Base-by-base conservation (phyloP, 2,113 vertebrate genomes). In the Ptychochromis oligacanthus region DNA sequence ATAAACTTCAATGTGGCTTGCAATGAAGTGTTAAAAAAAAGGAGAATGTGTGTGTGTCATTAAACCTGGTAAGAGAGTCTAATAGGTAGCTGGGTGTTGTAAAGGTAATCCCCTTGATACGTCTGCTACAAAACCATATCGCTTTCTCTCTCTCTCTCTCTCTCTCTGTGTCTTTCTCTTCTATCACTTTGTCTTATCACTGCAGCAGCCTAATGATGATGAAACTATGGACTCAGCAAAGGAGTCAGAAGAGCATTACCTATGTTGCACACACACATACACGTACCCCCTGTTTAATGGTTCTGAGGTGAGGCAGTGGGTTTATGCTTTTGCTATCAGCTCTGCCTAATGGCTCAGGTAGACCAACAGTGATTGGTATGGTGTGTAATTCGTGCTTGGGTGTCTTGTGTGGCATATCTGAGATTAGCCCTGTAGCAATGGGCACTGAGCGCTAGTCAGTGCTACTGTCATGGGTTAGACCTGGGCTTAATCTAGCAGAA, bases 141-240 rank as follows among this genome's bases (percentile, higher is more conserved):
- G 54, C 79, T 82, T 83, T 92, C 80, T 81, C 67, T 55, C 59
- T 61, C 61, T 54, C 79, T 81, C n/a, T n/a, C n/a, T n/a, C n/a
- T n/a, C n/a, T n/a, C 38, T 85, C 72, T 75, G 72, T 72, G 26
- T 43, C 67, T 54, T 40, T 62, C 61, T 80, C 91, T 86, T 86
- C 84, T 84, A 92, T 92, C 86, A 87, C 86, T 93, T 86, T 90
- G 81, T 92, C 85, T 93, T 85, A 94, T 94, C 90, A 91, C 85
- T 54, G 81, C 90, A 81, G 85, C 76, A 59, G 77, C 83, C 88
- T 95, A 95, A 94, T 93, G 93, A 94, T 94, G 93, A 95, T 94
- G 90, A 95, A 95, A 90, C 92, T 91, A 79, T 79, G 85, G 92
- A 90, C 88, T 94, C 93, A 92, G 88, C 89, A 89, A 83, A 93